A percentile compares a stretch with the other conserved stretches of the same genome.
phyloP scores from a whole-genome alignment of 2,797 vertebrate species.

The Perdix hodgsoniae region DNA sequence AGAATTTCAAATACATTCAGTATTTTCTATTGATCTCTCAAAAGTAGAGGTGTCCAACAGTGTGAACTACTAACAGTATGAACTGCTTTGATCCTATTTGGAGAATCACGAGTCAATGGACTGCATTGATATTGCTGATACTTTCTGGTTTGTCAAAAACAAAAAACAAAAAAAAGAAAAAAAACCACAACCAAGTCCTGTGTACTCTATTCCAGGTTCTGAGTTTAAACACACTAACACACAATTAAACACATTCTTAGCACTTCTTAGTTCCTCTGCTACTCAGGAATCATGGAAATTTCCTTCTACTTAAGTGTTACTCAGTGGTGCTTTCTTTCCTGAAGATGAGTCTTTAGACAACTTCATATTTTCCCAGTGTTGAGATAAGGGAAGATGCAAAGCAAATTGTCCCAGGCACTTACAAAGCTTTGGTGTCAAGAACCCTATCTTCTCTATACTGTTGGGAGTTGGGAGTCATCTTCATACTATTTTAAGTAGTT shows the following conservation, averaged over 20 bases:
- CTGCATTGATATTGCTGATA: not conserved
- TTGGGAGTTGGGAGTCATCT: not conserved
- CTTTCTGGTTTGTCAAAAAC: not conserved
- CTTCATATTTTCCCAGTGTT: not conserved
- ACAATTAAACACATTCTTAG: not conserved
- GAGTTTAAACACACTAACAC: not conserved
- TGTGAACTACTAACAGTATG: not conserved
- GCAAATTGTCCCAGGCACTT: not conserved
- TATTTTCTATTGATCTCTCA: not conserved
- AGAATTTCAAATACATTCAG: not conserved
- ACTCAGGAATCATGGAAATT: not conserved
- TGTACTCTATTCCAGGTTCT: not conserved
- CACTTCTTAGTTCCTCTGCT: not conserved
- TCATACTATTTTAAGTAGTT: not conserved
- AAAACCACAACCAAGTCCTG: not conserved
- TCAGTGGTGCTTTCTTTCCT: not conserved
- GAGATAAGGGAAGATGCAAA: not conserved
- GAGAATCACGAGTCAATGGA: not conserved
- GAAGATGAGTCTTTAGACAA: not conserved
- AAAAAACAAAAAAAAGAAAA: too few relatives aligned
- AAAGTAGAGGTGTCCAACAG: not conserved
- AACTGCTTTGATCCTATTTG: not conserved
- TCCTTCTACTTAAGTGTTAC: not conserved
- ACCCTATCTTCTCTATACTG: not conserved
- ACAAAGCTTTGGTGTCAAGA: not conserved